Base-by-base conservation (phyloP, 2,113 vertebrate genomes). In the Pituophis catenifer region DNA sequence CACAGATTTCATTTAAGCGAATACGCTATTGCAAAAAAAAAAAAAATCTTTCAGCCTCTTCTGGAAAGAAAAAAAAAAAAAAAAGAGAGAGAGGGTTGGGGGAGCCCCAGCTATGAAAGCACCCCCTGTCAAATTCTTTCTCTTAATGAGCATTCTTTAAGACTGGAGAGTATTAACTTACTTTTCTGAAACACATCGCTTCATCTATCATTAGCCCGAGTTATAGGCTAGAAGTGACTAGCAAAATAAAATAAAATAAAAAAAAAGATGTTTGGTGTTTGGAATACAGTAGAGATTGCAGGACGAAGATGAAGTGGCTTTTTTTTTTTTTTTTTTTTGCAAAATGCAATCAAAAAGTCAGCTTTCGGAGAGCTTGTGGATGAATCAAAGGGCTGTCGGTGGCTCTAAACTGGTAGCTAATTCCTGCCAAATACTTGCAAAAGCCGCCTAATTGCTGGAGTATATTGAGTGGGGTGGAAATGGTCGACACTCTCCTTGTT, bases 11-110 rank as follows among this genome's bases (percentile, higher is more conserved):
- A 9, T 62, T 15, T 11, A 8, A 92, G 59, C 7, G 86, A 89
- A 92, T 19, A 9, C 93, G 70, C 44, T 62, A 29, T 38, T 54
- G 57, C n/a, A 62, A 91, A 88, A 59, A 91, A 62, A 91, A 44
- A 44, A 44, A 44, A 44, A 44, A 44, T 38, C 70, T 59, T 58
- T 48, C 12, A 19, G 38, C 38, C 23, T 89, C 55, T 23, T 17
- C 81, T 65, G 90, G 8, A 59, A 59, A n/a, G n/a, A n/a, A 59
- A 59, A 59, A 24, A 59, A 19, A 88, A 21, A 70, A 6, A 62
- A 1, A 48, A 0, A 50, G 48, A 70, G 4, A 12, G 29, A 15
- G 12, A 1, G 5, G 4, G 0, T 0, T 2, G 33, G 17, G 70
- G 70, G 33, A 17, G 3, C 33, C 17, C 70, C 70, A 81, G 33